Base-by-base conservation (phyloP, 2,888 invertebrate genomes). In the Andrena camellia region DNA sequence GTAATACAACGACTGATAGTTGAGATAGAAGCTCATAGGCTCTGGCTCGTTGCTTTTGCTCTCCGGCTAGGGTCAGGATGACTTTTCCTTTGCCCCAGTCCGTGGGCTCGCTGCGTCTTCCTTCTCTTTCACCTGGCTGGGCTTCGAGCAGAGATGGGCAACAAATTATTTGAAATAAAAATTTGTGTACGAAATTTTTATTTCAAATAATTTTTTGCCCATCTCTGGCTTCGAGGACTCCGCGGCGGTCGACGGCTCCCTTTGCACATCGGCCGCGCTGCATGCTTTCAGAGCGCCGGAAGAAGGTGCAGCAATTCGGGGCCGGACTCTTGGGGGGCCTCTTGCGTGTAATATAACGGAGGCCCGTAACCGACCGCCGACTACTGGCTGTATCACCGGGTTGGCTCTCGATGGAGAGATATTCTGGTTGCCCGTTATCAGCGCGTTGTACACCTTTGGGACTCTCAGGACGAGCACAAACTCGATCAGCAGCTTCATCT, bases 401-500 rank as follows among this genome's bases (percentile, higher is more conserved):
- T 95, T 96, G 0, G 97, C 97, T 79, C 97, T 96, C 90, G 97
- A 97, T 0, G 97, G 97, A 71, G 96, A n/a, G n/a, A n/a, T n/a
- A 93, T 97, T 97, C 91, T 97, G 97, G 91, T 97, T 96, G 5
- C 97, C 97, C 2, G 97, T 97, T 92, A 97, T 97, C 75, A 97
- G 95, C 0, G 97, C 97, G 93, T 97, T 97, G 95, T 97, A 97
- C 48, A 97, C 96, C 92, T 96, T 97, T 0, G 97, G 97, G 0
- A 96, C 95, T 82, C 96, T 95, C 35, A 96, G 95, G 0, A 82
- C 31, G 29, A 78, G n/a, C 26, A 72, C 8, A 23, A 75, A 29
- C n/a, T 77, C 20, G 10, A 88, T 26, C n/a, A 86, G 7, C 67
- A 78, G 59, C 69, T 81, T 88, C 91, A 91, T 91, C 91, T 91